Evolutionary conservation across 2,888 invertebrate genomes (phyloP), one percentile per base, ranked within the genome.

Genomic region (Trisateles emortualis): DNA sequence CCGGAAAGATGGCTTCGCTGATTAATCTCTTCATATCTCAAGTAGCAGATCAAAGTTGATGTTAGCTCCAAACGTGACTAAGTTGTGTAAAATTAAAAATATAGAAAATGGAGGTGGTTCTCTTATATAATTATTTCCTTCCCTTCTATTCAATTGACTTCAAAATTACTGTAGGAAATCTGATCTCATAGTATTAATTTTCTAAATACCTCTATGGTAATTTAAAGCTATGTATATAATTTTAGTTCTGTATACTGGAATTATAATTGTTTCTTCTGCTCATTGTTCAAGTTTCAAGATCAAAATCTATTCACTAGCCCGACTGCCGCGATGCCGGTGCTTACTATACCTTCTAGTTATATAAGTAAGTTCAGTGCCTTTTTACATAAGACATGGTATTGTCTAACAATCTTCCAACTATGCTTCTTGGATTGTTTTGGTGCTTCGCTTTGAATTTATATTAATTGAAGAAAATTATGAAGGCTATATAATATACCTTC

Each of bases 281-380:
- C 16, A 55, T 64, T 65, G 61, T 61, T 52, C 32, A 52, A 48
- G 59, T 55, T 59, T 66, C 43, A 64, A 64, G 63, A 74, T 66
- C 52, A 55, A 41, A 60, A 66, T 64, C 60, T 45, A 41, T 39
- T 53, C 41, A 46, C 51, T 48, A 40, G 29, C 11, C 41, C 17
- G 32, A 29, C 29, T 39, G 42, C 24, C n/a, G n/a, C n/a, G n/a
- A n/a, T n/a, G n/a, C n/a, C 17, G 22, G 17, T 26, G 24, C 33
- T 41, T 17, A 9, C 8, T 24, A 39, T 35, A 36, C 53, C 53
- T 36, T 32, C 30, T 46, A 30, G 30, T 53, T 56, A 61, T 44
- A 44, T 48, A 58, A 46, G 8, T 14, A 14, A 14, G 16, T 13
- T 11, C 13, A 14, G 16, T 39, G 32, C 13, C 14, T 16, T 4